phyloP scores from a whole-genome alignment of 2,797 vertebrate species.

The Vespertilio murinus region DNA sequence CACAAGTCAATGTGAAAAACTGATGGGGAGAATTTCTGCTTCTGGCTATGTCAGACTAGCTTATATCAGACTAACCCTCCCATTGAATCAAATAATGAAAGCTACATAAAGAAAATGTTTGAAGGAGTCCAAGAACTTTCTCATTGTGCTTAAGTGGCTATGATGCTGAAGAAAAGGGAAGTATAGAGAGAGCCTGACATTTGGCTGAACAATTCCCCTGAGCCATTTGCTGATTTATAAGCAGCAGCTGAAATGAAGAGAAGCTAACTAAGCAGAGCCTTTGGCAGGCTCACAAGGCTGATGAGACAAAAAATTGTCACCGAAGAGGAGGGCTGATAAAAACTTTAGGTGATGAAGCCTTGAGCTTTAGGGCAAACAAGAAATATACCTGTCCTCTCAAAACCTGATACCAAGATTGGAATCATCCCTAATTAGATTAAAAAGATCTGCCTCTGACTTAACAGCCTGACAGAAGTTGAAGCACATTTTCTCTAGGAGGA shows the following conservation, averaged over 20 bases:
- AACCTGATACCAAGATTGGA: neutral
- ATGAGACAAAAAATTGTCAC: neutral
- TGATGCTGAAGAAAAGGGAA: neutral
- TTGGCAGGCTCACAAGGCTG: neutral
- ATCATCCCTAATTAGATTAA: conserved; percentile 44
- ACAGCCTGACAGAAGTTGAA: conserved; percentile 22
- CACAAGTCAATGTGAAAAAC: neutral
- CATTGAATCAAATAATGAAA: neutral
- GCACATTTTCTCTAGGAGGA: conserved; percentile 35
- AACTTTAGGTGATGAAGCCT: neutral
- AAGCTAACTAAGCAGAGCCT: neutral
- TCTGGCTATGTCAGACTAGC: neutral
- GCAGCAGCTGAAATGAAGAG: neutral
- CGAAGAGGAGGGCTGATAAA: neutral
- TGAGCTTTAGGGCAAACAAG: neutral
- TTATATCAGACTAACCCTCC: neutral
- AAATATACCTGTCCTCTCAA: conserved; percentile 10
- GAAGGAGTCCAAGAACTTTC: neutral
- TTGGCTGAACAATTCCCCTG: conserved; percentile 17
- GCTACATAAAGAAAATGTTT: neutral
- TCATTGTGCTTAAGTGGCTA: neutral
- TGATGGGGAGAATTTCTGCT: neutral
- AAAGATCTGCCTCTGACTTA: conserved; percentile 42
- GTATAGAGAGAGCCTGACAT: neutral
- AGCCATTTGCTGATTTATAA: conserved; percentile 25